phyloP scores from a whole-genome alignment of 2,113 vertebrate species.

The Stegostoma tigrinum region DNA sequence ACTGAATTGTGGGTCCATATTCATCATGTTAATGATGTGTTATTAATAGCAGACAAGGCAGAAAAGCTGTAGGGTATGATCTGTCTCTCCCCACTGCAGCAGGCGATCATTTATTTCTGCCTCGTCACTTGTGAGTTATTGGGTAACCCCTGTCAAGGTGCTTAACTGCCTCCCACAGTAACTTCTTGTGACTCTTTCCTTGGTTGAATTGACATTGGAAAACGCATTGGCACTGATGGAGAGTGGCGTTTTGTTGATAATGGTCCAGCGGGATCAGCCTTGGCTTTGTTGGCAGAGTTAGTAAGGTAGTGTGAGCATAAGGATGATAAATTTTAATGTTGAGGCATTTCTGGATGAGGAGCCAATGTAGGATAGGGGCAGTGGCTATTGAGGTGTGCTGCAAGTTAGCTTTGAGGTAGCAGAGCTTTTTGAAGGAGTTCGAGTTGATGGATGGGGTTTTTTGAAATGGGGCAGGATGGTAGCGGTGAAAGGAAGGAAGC shows the following conservation, averaged over 20 bases:
- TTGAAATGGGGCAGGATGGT: too few species aligned
- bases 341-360: neutral
- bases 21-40: conserved; percentile 7
- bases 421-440: neutral
- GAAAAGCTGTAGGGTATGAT: neutral
- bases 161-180: neutral
- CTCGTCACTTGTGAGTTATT: neutral
- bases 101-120: neutral
- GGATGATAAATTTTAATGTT: neutral
- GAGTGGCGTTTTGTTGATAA: neutral
- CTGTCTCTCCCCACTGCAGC: neutral
- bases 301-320: too few species aligned
- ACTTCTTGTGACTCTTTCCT: neutral
- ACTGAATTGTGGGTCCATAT: neutral
- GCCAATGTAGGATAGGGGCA: neutral
- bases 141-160: neutral
- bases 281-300: neutral
- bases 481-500: neutral
- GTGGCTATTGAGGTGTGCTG: neutral
- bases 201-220: neutral
- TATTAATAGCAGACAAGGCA: neutral
- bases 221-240: neutral
- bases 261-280: neutral
- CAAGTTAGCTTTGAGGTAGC: neutral
- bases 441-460: neutral